Conservation (phyloP, 2,113 vertebrate species). For the Vulpes vulpes region DNA sequence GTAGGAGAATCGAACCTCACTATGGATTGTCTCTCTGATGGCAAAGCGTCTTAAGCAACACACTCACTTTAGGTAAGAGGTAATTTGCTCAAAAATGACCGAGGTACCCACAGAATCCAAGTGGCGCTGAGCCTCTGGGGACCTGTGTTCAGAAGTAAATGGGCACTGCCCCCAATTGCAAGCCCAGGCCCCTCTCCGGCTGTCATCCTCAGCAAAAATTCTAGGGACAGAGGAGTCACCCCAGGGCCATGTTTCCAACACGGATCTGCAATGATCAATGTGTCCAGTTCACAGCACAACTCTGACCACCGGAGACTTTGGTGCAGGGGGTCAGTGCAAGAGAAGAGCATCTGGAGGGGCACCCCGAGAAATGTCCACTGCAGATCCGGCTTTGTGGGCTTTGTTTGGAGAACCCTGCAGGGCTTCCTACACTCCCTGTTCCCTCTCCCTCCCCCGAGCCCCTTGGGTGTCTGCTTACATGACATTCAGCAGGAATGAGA, state of each 20-base stretch:
- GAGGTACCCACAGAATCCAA: rapidly evolving
- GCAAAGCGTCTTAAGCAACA: rapidly evolving
- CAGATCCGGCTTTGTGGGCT: rapidly evolving
- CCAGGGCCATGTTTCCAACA: rapidly evolving
- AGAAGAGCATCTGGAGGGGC: neutral
- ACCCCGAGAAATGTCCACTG: rapidly evolving
- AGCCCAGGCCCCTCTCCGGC: rapidly evolving
- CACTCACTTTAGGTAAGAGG: neutral
- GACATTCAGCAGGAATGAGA: neutral
- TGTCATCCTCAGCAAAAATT: neutral
- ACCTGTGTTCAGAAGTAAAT: rapidly evolving
- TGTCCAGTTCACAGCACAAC: rapidly evolving
- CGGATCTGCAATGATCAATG: rapidly evolving
- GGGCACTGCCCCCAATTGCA: rapidly evolving
- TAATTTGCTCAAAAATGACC: neutral
- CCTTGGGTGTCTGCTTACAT: neutral
- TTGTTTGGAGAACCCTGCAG: rapidly evolving
- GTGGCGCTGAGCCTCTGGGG: rapidly evolving
- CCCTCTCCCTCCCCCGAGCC: rapidly evolving
- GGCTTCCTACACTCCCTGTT: rapidly evolving
- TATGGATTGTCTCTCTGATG: too few relatives aligned
- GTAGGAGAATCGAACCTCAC: neutral
- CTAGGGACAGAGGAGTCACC: neutral
- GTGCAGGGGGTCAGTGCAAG: rapidly evolving
- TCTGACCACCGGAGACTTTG: rapidly evolving